A percentile compares a stretch with the other conserved stretches of the same genome.
Conservation (phyloP, 2,113 vertebrate genomes). For the Neofelis nebulosa region DNA sequence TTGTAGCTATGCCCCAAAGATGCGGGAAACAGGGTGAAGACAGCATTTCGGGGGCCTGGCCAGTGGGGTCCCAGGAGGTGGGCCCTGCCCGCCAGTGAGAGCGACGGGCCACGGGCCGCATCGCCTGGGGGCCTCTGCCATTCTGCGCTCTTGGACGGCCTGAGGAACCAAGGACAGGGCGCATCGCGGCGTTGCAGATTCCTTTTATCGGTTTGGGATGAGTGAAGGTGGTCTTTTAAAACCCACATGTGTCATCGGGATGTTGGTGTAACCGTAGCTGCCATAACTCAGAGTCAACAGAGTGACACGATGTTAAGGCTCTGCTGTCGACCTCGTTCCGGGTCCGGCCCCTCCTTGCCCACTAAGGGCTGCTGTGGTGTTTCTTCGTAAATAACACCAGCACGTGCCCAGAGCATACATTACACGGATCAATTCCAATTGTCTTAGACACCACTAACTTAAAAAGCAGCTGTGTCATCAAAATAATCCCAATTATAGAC, state of each 20-base stretch:
- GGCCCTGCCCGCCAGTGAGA: fast-evolving
- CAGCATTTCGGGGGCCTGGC: background rate
- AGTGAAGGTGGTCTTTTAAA: background rate
- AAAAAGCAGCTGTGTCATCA: background rate
- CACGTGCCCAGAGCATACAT: fast-evolving
- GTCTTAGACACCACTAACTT: background rate
- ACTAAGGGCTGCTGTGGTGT: background rate
- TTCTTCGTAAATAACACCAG: background rate
- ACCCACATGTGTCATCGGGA: background rate
- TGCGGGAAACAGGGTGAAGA: background rate
- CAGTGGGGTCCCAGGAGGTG: fast-evolving
- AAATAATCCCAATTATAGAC: background rate
- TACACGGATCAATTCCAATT: background rate
- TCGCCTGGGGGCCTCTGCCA: fast-evolving
- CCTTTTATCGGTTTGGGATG: background rate
- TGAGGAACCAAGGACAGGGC: background rate
- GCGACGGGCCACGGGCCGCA: fast-evolving
- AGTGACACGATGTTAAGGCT: background rate
- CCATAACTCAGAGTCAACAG: background rate
- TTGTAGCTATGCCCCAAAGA: fast-evolving
- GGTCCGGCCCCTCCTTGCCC: background rate
- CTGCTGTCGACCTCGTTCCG: background rate
- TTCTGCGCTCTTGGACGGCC: fast-evolving
- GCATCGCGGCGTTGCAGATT: fast-evolving
- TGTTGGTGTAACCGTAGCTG: background rate